A percentile compares a stretch with the other conserved stretches of the same genome.
Evolutionary conservation across 2,113 vertebrate genomes (phyloP).

Genomic region (Phyllostomus hastatus): DNA sequence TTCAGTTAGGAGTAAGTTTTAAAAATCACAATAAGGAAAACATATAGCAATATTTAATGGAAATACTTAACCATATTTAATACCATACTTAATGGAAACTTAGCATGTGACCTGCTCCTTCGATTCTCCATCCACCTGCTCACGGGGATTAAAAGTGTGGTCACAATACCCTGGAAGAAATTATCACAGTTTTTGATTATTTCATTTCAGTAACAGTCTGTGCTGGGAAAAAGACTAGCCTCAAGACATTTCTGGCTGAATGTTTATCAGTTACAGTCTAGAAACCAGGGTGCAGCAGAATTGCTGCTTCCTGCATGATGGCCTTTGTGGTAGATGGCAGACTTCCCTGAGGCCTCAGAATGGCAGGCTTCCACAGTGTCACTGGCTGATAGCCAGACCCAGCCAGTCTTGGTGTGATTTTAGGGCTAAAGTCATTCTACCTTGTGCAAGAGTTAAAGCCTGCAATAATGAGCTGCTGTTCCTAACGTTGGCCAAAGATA

Average conservation of each 20-base stretch:
- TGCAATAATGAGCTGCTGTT: not conserved
- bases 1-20: not conserved
- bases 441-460: constrained; percentile 29
- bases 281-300: not conserved
- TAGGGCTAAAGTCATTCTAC: constrained; percentile 18
- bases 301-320: not conserved
- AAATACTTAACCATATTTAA: too few relatives aligned
- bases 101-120: not conserved
- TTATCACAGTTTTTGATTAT: not conserved
- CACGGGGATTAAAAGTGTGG: not conserved
- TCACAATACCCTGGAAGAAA: not conserved
- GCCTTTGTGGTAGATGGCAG: constrained; percentile 18
- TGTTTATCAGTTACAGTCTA: not conserved
- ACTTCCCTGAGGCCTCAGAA: constrained; percentile 28
- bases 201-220: not conserved
- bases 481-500: not conserved
- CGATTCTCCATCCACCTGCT: not conserved
- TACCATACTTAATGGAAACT: not conserved
- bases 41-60: not conserved
- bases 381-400: not conserved
- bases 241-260: not conserved
- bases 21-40: not conserved
- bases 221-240: not conserved
- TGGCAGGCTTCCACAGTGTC: constrained; percentile 38
- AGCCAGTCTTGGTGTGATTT: not conserved